phyloP scores from a whole-genome alignment of 2,888 invertebrate genomes.

The Gortyna flavago region DNA sequence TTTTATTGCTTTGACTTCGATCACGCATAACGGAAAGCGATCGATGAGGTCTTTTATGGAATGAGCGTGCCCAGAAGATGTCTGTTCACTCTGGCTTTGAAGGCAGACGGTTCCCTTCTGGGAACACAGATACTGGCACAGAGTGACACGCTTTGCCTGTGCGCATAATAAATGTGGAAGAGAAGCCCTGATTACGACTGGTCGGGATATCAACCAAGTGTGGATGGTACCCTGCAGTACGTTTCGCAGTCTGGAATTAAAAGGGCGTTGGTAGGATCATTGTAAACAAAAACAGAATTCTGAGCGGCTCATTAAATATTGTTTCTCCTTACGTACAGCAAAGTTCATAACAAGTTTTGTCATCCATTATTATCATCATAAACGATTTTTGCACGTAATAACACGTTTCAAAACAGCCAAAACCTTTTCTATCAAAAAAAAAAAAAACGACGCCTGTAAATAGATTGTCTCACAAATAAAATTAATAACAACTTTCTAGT shows the following conservation, averaged over 20 bases:
- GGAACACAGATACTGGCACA: too few relatives aligned
- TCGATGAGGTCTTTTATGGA: too few relatives aligned
- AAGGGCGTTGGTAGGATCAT: neutral
- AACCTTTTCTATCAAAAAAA: constrained; percentile 10
- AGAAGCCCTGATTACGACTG: neutral
- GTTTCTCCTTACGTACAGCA: neutral
- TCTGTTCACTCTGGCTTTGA: too few relatives aligned
- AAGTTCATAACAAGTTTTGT: constrained; percentile 6
- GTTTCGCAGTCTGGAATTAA: neutral
- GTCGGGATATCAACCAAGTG: neutral
- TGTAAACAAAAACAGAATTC: neutral
- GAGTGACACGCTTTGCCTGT: neutral
- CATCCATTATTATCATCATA: constrained; percentile 14
- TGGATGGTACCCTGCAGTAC: neutral
- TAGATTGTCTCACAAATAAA: constrained; percentile 69
- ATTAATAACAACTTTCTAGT: constrained; percentile 79
- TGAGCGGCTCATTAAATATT: neutral
- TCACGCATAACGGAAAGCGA: too few relatives aligned
- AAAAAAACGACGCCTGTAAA: constrained; percentile 48
- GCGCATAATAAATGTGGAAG: neutral
- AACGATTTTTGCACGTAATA: constrained; percentile 37
- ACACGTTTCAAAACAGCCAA: constrained; percentile 32
- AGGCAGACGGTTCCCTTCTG: too few relatives aligned
- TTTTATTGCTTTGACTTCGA: too few relatives aligned
- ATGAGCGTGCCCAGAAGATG: too few relatives aligned